Conservation (phyloP, 2,888 invertebrate species). For the Lasioglossum malachurum region DNA sequence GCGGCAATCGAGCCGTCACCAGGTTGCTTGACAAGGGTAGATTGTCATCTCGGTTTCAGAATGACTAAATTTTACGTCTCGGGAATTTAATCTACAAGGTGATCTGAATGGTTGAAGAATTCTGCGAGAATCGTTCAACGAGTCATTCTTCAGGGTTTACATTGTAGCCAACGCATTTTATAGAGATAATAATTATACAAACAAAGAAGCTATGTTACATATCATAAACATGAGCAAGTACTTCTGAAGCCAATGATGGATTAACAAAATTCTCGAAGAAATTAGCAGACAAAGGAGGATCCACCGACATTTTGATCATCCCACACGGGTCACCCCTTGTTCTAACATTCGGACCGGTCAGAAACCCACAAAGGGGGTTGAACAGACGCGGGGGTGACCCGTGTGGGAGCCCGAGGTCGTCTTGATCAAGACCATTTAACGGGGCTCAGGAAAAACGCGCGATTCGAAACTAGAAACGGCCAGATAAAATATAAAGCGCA, state of each 20-base stretch:
- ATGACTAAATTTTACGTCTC: neutral
- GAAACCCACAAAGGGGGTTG: neutral
- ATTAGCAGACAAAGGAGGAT: neutral
- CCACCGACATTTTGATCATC: neutral
- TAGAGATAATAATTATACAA: neutral
- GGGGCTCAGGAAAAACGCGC: constrained; percentile 40
- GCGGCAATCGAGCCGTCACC: neutral
- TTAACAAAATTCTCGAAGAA: neutral
- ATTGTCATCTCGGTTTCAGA: neutral
- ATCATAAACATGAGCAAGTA: neutral
- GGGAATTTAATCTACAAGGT: neutral
- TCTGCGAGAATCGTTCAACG: neutral
- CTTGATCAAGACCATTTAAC: constrained; percentile 52
- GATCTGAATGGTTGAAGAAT: neutral
- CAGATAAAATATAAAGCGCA: constrained; percentile 82
- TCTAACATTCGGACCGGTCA: neutral
- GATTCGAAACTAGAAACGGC: constrained; percentile 60
- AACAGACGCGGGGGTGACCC: neutral
- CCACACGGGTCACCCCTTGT: neutral
- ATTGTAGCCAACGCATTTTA: neutral
- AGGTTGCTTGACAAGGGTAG: constrained; percentile 9
- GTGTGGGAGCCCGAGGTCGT: neutral
- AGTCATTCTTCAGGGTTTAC: neutral
- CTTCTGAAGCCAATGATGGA: neutral
- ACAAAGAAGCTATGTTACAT: neutral